Evolutionary conservation across 2,797 vertebrate genomes (phyloP).

Genomic region (Bradypus variegatus): DNA sequence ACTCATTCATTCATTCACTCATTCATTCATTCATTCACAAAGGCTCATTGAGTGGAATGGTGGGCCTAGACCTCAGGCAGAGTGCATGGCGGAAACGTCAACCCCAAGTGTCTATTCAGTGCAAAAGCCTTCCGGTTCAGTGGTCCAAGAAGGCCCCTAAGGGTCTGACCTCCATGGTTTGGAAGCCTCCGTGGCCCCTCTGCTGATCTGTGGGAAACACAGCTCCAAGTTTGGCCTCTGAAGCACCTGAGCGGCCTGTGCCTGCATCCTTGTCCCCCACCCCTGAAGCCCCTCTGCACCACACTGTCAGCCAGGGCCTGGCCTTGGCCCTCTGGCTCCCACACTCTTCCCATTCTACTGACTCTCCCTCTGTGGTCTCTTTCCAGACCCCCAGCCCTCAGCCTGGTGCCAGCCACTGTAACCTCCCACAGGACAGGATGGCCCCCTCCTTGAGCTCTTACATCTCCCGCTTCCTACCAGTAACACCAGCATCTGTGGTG

Average conservation of each 20-base stretch:
- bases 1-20: no score
- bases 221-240: not conserved
- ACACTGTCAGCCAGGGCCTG: rapidly evolving
- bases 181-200: not conserved
- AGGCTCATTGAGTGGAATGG: rapidly evolving
- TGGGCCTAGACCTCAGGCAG: not conserved
- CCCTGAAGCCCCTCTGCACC: not conserved
- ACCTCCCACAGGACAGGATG: rapidly evolving
- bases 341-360: not conserved
- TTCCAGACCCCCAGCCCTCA: not conserved
- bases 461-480: not conserved
- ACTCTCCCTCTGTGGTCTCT: not conserved
- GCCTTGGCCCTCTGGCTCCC: not conserved
- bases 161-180: not conserved
- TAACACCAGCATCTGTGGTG: rapidly evolving
- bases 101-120: no score
- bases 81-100: rapidly evolving
- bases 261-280: not conserved
- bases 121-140: no score
- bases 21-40: not conserved
- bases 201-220: rapidly evolving
- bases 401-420: rapidly evolving
- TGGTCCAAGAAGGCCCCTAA: no score
- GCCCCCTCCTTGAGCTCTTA: not conserved
- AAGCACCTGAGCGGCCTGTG: no score